A percentile compares a stretch with the other conserved stretches of the same genome.
Evolutionary conservation across 2,888 invertebrate species (phyloP).

Genomic region (Catocala fraxini): DNA sequence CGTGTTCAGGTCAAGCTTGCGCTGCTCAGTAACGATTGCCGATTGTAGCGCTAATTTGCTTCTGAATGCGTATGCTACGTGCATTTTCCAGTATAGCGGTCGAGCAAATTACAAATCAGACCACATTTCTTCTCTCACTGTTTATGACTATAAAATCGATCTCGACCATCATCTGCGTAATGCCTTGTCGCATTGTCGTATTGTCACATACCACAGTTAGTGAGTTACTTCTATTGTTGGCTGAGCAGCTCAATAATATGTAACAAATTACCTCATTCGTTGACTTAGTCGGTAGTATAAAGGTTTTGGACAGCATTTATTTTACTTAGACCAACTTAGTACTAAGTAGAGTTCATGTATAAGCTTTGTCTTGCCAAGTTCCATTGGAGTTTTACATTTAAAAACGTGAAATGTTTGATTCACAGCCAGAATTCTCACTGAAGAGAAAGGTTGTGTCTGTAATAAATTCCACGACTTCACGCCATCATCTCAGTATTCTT

Average conservation of each 20-base stretch:
- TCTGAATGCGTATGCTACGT: conserved; percentile 59
- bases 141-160: conserved; percentile 23
- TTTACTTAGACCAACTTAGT: too few relatives aligned
- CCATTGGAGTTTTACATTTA: background rate
- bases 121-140: conserved; percentile 33
- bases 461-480: conserved; percentile 61
- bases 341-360: too few relatives aligned
- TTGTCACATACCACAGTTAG: conserved; percentile 42
- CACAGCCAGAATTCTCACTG: conserved; percentile 5
- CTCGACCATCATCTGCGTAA: conserved; percentile 29
- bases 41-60: conserved; percentile 64
- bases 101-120: conserved; percentile 51
- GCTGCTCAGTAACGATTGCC: conserved; percentile 58
- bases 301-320: too few relatives aligned
- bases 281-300: conserved; percentile 24
- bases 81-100: conserved; percentile 45
- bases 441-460: conserved; percentile 24
- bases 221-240: conserved; percentile 39
- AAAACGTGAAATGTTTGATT: conserved; percentile 9
- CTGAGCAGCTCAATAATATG: conserved; percentile 40
- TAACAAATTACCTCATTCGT: conserved; percentile 31
- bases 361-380: too few relatives aligned
- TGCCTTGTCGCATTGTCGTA: conserved; percentile 26
- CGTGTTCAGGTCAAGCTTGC: conserved; percentile 65
- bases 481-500: conserved; percentile 54